These are phyloP conservation scores for Mycteria americana DNA, from an alignment of 2,797 vertebrate species.

Conservation along the genomic window DNA sequence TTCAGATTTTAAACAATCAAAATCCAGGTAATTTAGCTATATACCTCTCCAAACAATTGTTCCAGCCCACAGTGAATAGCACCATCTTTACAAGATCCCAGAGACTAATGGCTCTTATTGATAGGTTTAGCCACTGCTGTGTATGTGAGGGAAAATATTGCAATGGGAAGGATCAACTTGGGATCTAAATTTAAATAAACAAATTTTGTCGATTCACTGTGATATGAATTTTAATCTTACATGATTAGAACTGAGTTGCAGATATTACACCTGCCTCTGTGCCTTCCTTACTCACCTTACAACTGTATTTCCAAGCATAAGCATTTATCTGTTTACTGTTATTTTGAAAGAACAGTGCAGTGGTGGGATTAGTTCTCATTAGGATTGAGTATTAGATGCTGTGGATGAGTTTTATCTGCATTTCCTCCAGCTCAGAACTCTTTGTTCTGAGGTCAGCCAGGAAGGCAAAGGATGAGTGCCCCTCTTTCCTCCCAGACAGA, in stretches of 20 bases:
- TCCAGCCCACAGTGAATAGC: neutral
- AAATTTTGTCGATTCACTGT: neutral
- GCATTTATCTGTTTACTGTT: neutral
- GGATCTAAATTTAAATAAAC: neutral
- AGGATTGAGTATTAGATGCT: neutral
- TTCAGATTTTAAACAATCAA: neutral
- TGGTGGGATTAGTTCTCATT: neutral
- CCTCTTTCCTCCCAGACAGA: neutral
- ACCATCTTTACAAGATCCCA: neutral
- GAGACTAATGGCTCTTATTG: neutral
- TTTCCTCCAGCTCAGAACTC: neutral
- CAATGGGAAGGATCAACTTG: neutral
- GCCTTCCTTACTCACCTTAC: neutral
- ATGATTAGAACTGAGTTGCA: neutral
- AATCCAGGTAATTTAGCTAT: neutral
- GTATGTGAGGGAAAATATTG: neutral
- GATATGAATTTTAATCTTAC: neutral
- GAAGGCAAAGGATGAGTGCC: neutral
- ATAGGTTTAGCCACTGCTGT: neutral
- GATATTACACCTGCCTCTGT: neutral
- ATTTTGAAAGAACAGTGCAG: neutral
- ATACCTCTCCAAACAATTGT: neutral
- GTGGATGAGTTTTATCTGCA: neutral
- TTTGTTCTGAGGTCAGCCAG: conserved; percentile 15
- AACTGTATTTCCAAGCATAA: neutral